Percentiles rank a stretch among this genome's conserved stretches.
These are phyloP conservation scores for Thymallus thymallus DNA, from an alignment of 2,113 vertebrate genomes.

Conservation along the genomic window DNA sequence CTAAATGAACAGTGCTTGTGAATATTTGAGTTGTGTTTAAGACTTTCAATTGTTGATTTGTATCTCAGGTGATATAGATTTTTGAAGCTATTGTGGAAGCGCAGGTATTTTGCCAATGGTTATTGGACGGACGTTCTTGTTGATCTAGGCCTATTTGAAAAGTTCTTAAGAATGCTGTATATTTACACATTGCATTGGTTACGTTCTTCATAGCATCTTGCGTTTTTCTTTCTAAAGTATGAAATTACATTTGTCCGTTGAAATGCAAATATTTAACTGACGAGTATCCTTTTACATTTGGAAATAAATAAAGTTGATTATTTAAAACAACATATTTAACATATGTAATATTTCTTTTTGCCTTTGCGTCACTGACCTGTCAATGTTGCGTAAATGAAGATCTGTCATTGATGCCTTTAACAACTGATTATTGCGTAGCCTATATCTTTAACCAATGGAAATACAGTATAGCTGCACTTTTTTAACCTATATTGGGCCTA, in stretches of 20 bases:
- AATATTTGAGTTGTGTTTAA: conserved; percentile 25
- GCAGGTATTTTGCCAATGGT: not conserved
- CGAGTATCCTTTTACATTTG: conserved; percentile 60
- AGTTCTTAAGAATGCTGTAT: conserved; percentile 45
- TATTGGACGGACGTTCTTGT: not conserved
- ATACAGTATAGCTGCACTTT: no score
- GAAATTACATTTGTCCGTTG: conserved; percentile 27
- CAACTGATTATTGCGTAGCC: no score
- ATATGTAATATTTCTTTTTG: conserved; percentile 43
- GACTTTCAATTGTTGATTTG: conserved; percentile 27
- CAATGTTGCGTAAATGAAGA: no score
- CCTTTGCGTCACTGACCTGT: not conserved
- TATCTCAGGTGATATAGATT: conserved; percentile 68
- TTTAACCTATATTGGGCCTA: no score
- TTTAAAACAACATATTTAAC: conserved; percentile 46
- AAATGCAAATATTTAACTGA: conserved; percentile 68
- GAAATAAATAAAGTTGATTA: conserved; percentile 70
- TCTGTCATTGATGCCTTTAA: no score
- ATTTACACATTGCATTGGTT: conserved; percentile 25
- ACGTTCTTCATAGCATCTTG: conserved; percentile 13
- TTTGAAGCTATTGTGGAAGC: conserved; percentile 20
- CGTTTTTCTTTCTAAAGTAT: conserved; percentile 25
- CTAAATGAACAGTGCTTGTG: conserved; percentile 48
- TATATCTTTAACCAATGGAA: no score
- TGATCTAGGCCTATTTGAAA: conserved; percentile 5